Evolutionary conservation across 2,113 vertebrate species (phyloP).

Genomic region (Pteropus alecto): DNA sequence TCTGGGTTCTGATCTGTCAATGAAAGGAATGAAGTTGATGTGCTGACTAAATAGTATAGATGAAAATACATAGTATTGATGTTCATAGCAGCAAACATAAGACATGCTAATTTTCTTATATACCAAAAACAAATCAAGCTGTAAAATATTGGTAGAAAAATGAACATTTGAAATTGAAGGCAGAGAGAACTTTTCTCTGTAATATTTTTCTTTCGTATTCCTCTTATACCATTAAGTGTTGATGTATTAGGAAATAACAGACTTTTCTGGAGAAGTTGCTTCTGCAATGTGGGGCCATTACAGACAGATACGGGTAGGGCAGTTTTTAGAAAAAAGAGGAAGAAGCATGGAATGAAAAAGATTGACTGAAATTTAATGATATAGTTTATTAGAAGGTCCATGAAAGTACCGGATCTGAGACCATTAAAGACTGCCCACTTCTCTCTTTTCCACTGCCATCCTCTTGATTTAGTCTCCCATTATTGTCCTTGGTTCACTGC

Average conservation of each 20-base stretch:
- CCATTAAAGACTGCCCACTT: background rate
- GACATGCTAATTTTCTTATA: background rate
- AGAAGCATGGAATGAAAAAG: background rate
- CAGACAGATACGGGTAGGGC: background rate
- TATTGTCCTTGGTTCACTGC: background rate
- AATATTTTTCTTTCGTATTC: background rate
- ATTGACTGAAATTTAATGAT: background rate
- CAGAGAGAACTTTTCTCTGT: background rate
- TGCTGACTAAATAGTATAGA: background rate
- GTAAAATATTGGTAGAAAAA: background rate
- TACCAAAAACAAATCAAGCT: background rate
- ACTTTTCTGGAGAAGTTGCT: background rate
- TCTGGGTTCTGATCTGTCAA: background rate
- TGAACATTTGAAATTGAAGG: conserved; percentile 19
- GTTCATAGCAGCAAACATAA: background rate
- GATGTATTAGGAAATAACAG: background rate
- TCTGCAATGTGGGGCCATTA: background rate
- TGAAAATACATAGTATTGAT: background rate
- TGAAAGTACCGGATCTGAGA: background rate
- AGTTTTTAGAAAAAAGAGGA: background rate
- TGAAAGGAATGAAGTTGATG: background rate
- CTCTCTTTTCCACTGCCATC: background rate
- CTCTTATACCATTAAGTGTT: background rate
- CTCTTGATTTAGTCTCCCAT: background rate
- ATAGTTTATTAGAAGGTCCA: background rate